Base-by-base conservation (phyloP, 2,888 invertebrate species). In the Tetramorium bicarinatum region DNA sequence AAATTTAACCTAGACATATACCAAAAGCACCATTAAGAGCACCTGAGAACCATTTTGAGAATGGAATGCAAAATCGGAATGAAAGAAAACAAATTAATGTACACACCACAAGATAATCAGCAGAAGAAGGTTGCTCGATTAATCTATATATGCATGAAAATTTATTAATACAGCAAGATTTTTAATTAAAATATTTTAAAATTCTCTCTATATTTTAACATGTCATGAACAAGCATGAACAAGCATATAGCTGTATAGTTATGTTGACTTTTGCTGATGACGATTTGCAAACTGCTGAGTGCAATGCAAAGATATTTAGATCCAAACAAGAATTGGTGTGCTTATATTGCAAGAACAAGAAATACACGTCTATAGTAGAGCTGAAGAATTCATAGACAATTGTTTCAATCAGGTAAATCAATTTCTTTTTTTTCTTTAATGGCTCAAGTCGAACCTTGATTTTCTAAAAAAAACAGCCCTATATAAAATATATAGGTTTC, bases 211-310 rank as follows among this genome's bases (percentile, higher is more conserved):
- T 49, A 47, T 52, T 47, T 25, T 77, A 15, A 66, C 47, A 56
- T 75, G 29, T 83, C 61, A 38, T n/a, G n/a, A n/a, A n/a, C n/a
- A n/a, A n/a, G 47, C 77, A 93, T 92, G 82, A 85, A 61, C 82
- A 85, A 21, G 67, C 64, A 13, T 93, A 91, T 61, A 90, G 88
- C 2, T 90, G 92, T 64, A 91, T 88, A 84, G 93, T 96, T 62
- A 95, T 96, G 91, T 92, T 96, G 85, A 96, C 96, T 80, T 96
- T 95, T 91, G 95, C 96, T 29, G 95, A 96, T 89, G 96, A 96
- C 94, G 96, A 96, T 21, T 92, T 94, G 64, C 92, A 94, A 72
- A 95, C 95, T 62, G 96, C 95, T 38, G 92, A 95, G 64, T 95
- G 95, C 86, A 95, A 96, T 82, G 94, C 95, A 86, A 95, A 95